Conservation (phyloP, 1,140 invertebrate species). For the Papilio machaon region DNA sequence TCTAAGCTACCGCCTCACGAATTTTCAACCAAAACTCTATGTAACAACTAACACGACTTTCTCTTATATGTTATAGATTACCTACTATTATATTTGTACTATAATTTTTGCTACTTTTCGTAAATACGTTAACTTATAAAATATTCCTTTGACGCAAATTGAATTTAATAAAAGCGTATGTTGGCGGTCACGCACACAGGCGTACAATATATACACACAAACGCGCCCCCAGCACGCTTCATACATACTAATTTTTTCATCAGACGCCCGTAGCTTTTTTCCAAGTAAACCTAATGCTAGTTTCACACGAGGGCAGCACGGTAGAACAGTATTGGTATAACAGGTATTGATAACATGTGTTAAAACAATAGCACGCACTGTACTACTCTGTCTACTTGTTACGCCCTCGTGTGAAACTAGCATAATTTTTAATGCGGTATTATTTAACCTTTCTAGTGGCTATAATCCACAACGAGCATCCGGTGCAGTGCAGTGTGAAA, state of each 20-base stretch:
- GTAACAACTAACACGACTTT: constrained; percentile 4
- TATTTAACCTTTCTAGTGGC: constrained; percentile 17
- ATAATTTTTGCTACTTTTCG: not conserved
- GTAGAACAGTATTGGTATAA: too few species aligned
- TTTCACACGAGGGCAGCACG: not conserved
- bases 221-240: not conserved
- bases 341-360: not conserved
- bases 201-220: not conserved
- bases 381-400: not conserved
- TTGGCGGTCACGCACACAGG: not conserved
- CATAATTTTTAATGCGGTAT: constrained; percentile 15
- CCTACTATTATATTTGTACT: not conserved
- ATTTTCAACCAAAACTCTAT: too few species aligned
- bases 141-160: constrained; percentile 29
- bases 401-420: not conserved
- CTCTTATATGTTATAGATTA: not conserved
- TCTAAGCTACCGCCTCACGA: too few species aligned
- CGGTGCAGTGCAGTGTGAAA: constrained; percentile 24
- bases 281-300: constrained; percentile 4
- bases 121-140: not conserved
- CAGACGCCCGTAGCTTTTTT: constrained; percentile 1
- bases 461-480: constrained; percentile 5
- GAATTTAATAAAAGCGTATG: constrained; percentile 23
- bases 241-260: constrained; percentile 33
- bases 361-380: not conserved